Conservation (phyloP, 1,140 invertebrate genomes). For the Macrobrachium rosenbergii region DNA sequence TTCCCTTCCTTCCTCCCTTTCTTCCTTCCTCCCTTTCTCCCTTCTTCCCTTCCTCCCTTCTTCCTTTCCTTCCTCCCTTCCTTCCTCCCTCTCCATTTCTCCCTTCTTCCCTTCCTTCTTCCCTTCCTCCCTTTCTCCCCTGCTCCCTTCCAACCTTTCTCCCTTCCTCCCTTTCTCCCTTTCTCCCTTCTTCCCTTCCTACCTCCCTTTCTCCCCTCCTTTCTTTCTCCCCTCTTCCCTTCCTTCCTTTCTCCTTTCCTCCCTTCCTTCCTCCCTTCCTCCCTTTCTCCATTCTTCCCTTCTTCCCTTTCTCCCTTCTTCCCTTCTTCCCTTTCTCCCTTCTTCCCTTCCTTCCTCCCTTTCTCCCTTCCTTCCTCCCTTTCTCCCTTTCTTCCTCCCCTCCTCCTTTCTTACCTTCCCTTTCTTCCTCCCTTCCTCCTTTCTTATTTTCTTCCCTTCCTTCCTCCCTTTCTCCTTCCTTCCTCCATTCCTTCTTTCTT, state of each 20-base stretch:
- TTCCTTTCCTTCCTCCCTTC: not conserved
- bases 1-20: not conserved
- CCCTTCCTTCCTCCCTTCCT: not conserved
- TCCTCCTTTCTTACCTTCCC: slow-evolving; percentile 78
- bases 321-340: too few relatives aligned
- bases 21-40: not conserved
- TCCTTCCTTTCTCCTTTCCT: too few relatives aligned
- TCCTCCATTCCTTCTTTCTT: not conserved
- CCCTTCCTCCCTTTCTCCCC: not conserved
- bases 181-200: slow-evolving; percentile 69
- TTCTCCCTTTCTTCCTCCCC: not conserved
- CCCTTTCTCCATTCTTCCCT: not conserved
- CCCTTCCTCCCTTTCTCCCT: not conserved
- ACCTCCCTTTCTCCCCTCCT: slow-evolving; percentile 75
- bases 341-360: not conserved
- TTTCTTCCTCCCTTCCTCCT: not conserved
- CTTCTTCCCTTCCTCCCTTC: not conserved
- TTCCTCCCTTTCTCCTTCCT: not conserved
- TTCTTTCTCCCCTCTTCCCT: slow-evolving; percentile 75
- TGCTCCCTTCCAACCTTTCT: not conserved
- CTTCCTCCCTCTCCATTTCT: too few relatives aligned
- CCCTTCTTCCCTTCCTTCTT: not conserved
- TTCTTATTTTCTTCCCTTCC: not conserved
- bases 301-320: slow-evolving; percentile 75
- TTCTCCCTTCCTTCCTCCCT: not conserved